Conservation (phyloP, 2,113 vertebrate species). For the Burhinus bistriatus region DNA sequence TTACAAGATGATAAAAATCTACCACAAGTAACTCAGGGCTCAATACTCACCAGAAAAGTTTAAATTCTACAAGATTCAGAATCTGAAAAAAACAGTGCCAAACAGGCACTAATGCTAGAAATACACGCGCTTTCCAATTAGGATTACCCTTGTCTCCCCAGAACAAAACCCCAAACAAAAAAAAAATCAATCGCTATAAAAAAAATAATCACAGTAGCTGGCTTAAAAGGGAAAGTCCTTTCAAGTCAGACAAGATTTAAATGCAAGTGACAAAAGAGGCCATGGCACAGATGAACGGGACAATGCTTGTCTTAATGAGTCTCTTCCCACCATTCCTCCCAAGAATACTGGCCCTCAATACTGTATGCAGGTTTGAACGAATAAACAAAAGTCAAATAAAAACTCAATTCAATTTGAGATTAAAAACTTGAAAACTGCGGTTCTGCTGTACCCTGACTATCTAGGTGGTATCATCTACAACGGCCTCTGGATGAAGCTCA, state of each 20-base stretch:
- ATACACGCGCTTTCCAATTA: not conserved
- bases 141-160: not conserved
- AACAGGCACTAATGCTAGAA: not conserved
- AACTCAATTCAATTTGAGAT: not conserved
- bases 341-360: not conserved
- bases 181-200: not conserved
- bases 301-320: not conserved
- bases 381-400: not conserved
- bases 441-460: not conserved
- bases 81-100: not conserved
- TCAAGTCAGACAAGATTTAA: not conserved
- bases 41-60: not conserved
- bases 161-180: not conserved
- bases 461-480: not conserved
- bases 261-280: not conserved
- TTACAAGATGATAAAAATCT: not conserved
- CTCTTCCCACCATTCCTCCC: not conserved
- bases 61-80: not conserved
- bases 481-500: not conserved
- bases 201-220: not conserved
- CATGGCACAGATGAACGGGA: not conserved
- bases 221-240: not conserved
- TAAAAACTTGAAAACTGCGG: not conserved
- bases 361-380: not conserved
- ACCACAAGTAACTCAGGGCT: not conserved